phyloP scores from a whole-genome alignment of 2,888 invertebrate species.

The Ophion ellenae region DNA sequence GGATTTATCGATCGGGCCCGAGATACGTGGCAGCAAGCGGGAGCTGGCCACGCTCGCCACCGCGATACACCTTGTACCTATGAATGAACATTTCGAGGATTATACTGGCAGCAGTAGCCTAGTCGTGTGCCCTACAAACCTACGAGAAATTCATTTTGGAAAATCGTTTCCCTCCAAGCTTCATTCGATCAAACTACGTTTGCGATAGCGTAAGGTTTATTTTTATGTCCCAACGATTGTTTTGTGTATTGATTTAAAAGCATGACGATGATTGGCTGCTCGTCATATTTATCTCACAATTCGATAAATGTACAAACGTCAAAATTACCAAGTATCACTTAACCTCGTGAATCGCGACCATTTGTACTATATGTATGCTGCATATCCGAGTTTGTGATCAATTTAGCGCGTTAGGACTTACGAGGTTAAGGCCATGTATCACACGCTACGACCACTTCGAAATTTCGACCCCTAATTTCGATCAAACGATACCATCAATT shows the following conservation, averaged over 20 bases:
- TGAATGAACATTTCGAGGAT: slow-evolving; percentile 34
- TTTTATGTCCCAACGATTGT: not conserved
- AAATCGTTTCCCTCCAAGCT: slow-evolving; percentile 4
- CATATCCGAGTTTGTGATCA: too few species aligned
- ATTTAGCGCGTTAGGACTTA: too few species aligned
- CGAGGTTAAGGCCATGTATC: too few species aligned
- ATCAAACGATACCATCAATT: too few species aligned
- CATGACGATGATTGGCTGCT: too few species aligned
- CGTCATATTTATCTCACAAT: not conserved
- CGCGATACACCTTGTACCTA: slow-evolving; percentile 31
- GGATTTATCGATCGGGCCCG: slow-evolving; percentile 25
- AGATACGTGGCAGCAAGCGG: slow-evolving; percentile 39
- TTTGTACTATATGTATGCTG: too few species aligned
- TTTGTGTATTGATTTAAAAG: not conserved
- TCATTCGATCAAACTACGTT: not conserved
- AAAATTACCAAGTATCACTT: not conserved
- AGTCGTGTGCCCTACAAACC: not conserved
- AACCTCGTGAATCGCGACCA: too few species aligned
- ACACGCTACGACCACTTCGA: too few species aligned
- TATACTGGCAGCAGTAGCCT: slow-evolving; percentile 10
- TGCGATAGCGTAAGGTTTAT: too few species aligned
- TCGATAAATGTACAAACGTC: not conserved
- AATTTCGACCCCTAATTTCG: too few species aligned
- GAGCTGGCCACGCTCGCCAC: slow-evolving; percentile 26
- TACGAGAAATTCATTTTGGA: not conserved